A percentile compares a stretch with the other conserved stretches of the same genome.
phyloP scores from a whole-genome alignment of 2,797 vertebrate genomes.

The Avahi laniger region DNA sequence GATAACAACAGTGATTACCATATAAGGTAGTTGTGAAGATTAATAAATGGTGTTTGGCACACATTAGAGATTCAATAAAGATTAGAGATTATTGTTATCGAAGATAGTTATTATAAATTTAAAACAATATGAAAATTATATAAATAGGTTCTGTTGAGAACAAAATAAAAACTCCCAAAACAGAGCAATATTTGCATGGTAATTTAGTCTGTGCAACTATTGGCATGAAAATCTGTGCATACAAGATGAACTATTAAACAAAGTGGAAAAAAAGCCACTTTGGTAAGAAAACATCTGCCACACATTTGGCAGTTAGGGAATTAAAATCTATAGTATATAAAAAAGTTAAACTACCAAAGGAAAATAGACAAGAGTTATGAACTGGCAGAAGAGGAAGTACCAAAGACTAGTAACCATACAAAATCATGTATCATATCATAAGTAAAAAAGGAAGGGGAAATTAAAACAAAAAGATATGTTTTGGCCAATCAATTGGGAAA shows the following conservation, averaged over 20 bases:
- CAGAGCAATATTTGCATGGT: neutral
- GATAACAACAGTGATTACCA: neutral
- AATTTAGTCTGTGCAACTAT: neutral
- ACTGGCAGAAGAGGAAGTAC: neutral
- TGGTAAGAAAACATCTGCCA: neutral
- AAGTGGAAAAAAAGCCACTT: neutral
- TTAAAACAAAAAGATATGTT: neutral
- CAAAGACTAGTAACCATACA: neutral
- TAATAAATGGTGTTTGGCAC: neutral
- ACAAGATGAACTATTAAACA: neutral
- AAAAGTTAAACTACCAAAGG: neutral
- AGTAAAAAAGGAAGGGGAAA: neutral
- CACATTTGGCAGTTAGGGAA: neutral
- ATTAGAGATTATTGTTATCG: neutral
- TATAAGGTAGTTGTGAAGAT: neutral
- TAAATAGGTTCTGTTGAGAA: neutral
- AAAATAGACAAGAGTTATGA: neutral
- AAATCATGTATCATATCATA: neutral
- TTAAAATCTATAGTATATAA: neutral
- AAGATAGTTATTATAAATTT: neutral
- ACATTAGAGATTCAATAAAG: neutral
- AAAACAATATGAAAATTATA: neutral
- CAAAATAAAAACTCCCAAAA: neutral
- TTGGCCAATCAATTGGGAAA: neutral
- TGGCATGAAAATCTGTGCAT: neutral